Base-by-base conservation (phyloP, 2,888 invertebrate species). In the Glomeris marginata region DNA sequence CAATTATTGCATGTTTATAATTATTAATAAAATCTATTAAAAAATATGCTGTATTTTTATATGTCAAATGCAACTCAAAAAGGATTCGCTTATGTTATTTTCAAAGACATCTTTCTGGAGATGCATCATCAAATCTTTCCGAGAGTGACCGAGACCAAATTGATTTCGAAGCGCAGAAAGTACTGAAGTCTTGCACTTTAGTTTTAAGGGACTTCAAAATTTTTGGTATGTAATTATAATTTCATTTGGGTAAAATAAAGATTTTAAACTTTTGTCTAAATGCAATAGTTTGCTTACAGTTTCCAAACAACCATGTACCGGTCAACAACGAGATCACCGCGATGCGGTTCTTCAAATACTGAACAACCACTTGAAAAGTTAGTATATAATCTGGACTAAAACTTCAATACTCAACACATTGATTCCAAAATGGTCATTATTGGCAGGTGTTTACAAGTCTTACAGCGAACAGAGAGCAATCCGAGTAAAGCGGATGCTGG, bases 391-490 rank as follows among this genome's bases (percentile, higher is more conserved):
- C 3, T 3, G 28, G 28, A 28, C 28, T 5, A 8, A 28, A 28
- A 3, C 28, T 28, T 28, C 28, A 28, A 28, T 28, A n/a, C n/a
- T n/a, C n/a, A n/a, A n/a, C n/a, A n/a, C n/a, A n/a, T n/a, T n/a
- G n/a, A n/a, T n/a, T n/a, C n/a, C n/a, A n/a, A n/a, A n/a, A 28
- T 28, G 28, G 28, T 28, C 3, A 28, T 8, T 28, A 5, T 11
- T 61, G 62, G n/a, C 58, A 68, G 75, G 75, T 52, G 85, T 92
- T 0, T 86, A 87, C 58, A 82, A 84, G 64, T 78, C 88, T 52
- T 90, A 88, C 65, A 80, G 84, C 49, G 86, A 91, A 66, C 81
- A 90, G 56, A 85, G 84, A 67, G 87, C 88, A 1, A 76, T 90
- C 51, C 69, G 91, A 53, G 82, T 91, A 0, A 88, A 90, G 64